Evolutionary conservation across 2,888 invertebrate species (phyloP), one percentile per base, ranked within the genome.

Genomic region (Netelia virgata): DNA sequence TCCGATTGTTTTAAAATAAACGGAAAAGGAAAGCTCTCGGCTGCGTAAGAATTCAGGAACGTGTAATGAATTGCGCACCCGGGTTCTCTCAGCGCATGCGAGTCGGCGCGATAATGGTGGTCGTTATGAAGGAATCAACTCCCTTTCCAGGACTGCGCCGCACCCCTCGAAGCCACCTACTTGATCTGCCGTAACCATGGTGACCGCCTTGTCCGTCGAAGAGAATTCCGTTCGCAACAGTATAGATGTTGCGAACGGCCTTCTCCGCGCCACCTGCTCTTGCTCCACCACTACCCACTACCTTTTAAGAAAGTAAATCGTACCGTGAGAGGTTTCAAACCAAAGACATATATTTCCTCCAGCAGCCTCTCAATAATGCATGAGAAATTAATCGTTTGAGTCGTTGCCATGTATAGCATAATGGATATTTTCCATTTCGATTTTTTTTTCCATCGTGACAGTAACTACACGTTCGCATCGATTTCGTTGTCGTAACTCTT

Each of bases 71-170:
- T 47, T 3, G 47, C 10, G 53, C 36, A 36, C 11, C 28, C 3
- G 69, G 18, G 28, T 9, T 69, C 36, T 53, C 36, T 11, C 16
- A 70, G 36, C 55, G 8, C 18, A 10, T 20, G 47, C 53, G 36
- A 55, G 16, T 18, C 36, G 36, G 55, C 11, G 70, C 91, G 91
- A 93, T 92, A 92, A 93, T 93, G 92, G 93, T 92, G 89, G 91
- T 91, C 92, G 91, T 93, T 93, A 93, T 92, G 93, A 93, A 93
- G 93, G 93, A 93, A 93, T 93, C 92, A 93, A 92, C 91, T 87
- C 91, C 89, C 86, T 88, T 86, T 87, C 82, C 77, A 50, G 81
- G 70, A 79, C 63, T 83, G 72, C 80, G 73, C 76, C 85, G 64
- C 64, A 63, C 73, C 66, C 83, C 82, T 77, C 77, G 47, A 77